phyloP scores from a whole-genome alignment of 2,113 vertebrate species.

The Melanocharis versteri region DNA sequence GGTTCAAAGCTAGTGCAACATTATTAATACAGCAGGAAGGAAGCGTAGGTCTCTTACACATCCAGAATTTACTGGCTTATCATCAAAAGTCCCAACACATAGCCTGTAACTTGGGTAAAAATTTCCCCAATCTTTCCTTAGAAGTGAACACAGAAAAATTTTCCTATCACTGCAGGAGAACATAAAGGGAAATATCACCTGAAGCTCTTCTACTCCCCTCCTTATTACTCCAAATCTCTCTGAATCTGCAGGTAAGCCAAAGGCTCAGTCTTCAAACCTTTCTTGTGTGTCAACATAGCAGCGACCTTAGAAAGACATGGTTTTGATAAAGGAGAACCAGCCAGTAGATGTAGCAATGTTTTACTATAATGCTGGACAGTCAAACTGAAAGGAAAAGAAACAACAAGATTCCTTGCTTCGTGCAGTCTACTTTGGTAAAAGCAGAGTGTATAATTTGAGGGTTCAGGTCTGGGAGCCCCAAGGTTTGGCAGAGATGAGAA shows the following conservation, averaged over 20 bases:
- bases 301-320: not conserved
- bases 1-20: not conserved
- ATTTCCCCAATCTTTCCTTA: not conserved
- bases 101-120: not conserved
- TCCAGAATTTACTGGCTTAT: not conserved
- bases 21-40: not conserved
- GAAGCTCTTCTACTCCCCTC: not conserved
- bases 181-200: not conserved
- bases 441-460: rapidly evolving
- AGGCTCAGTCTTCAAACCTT: not conserved
- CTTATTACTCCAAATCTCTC: not conserved
- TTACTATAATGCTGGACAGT: not conserved
- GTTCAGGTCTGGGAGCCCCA: not conserved
- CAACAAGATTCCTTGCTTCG: not conserved
- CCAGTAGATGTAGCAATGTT: not conserved
- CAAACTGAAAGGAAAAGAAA: not conserved
- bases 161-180: not conserved
- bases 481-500: not conserved
- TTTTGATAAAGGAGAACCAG: not conserved
- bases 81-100: not conserved
- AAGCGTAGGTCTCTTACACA: not conserved
- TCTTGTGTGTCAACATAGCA: not conserved
- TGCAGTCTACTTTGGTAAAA: not conserved
- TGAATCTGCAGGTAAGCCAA: not conserved
- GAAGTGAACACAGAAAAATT: not conserved